Evolutionary conservation across 1,140 invertebrate genomes (phyloP), one percentile per base, ranked within the genome.

Genomic region (Aphis gossypii): DNA sequence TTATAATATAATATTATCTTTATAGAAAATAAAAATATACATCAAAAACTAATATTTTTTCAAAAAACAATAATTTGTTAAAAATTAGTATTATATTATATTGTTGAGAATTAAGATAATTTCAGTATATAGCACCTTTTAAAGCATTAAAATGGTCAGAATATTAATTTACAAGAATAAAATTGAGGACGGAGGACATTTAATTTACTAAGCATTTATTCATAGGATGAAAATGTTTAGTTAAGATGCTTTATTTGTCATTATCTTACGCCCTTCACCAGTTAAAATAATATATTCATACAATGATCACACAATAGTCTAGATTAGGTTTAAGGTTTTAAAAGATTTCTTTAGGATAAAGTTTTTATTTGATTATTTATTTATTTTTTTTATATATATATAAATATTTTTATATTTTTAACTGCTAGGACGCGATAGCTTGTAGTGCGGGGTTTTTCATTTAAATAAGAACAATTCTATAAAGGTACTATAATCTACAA

Each of bases 231-330:
- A 87, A 87, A 87, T 87, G 84, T 48, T 87, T 87, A 87, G 84
- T 87, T 35, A 48, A 44, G 84, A 87, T 48, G 11, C 84, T 44
- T 87, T 87, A 87, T 87, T 87, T 87, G 30, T 87, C 84, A 87
- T 87, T 87, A 87, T 87, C 30, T n/a, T n/a, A 30, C 84, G 48
- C 44, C 84, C 30, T 87, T 48, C 6, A 0, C 23, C 18, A 14
- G 30, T 48, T 48, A 87, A 48, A 48, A 87, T 87, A 87, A 87
- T 87, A 87, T 87, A 87, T 87, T 87, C 84, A 87, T 87, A 21
- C 46, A 48, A 87, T 48, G 23, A 87, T 87, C 84, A 87, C 84
- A 87, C 44, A 87, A 87, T 87, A 48, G 84, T 35, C 30, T n/a
- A 86, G 83, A 86, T 86, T 86, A 86, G 4, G 30, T n/a, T n/a